Evolutionary conservation across 2,888 invertebrate genomes (phyloP).

Genomic region (Eupithecia inturbata): DNA sequence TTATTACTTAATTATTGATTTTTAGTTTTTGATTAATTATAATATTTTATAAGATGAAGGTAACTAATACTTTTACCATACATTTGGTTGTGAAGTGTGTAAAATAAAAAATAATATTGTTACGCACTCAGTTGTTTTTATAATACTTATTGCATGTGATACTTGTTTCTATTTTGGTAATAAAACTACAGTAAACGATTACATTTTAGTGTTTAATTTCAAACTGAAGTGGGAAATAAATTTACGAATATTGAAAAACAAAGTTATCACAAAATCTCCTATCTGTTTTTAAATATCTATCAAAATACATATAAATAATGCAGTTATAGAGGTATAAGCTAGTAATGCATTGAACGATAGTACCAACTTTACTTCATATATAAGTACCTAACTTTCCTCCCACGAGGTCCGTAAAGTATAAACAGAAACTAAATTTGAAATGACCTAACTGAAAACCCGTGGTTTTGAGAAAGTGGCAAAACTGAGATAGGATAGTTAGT

Average conservation of each 20-base stretch:
- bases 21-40: constrained; percentile 2
- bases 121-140: background rate
- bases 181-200: constrained; percentile 9
- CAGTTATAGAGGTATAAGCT: constrained; percentile 1
- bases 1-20: too few relatives aligned
- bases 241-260: constrained; percentile 17
- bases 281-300: background rate
- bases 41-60: constrained; percentile 3
- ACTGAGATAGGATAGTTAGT: constrained; percentile 9
- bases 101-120: constrained; percentile 3
- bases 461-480: too few relatives aligned
- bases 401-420: too few relatives aligned
- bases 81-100: constrained; percentile 9
- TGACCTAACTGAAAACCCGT: too few relatives aligned
- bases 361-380: constrained; percentile 11
- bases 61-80: constrained; percentile 9
- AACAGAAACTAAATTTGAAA: too few relatives aligned
- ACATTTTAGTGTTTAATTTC: constrained; percentile 15
- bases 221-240: constrained; percentile 4
- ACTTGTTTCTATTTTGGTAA: constrained; percentile 9
- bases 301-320: constrained; percentile 13
- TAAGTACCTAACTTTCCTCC: constrained; percentile 12
- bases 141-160: background rate
- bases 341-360: constrained; percentile 9
- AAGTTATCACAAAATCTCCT: constrained; percentile 11